Conservation (phyloP, 1,140 invertebrate species). For the Andrena cerasifolii region DNA sequence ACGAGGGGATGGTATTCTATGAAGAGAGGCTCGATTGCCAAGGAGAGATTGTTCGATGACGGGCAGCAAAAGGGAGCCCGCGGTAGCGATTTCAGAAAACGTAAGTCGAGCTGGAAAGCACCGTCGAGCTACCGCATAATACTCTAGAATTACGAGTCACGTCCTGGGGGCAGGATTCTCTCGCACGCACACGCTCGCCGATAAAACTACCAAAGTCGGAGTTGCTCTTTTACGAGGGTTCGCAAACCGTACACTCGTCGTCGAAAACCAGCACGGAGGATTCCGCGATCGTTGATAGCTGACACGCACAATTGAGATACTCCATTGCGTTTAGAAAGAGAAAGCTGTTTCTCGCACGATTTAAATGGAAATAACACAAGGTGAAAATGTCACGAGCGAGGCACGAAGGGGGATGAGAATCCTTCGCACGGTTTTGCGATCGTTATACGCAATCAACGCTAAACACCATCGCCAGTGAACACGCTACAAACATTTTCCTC, state of each 20-base stretch:
- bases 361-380: slow-evolving; percentile 23
- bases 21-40: neutral
- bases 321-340: neutral
- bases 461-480: slow-evolving; percentile 44
- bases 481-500: slow-evolving; percentile 46
- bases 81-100: slow-evolving; percentile 29
- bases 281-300: no score
- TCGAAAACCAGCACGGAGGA: no score
- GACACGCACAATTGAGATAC: no score
- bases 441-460: slow-evolving; percentile 54
- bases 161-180: slow-evolving; percentile 65
- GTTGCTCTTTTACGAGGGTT: no score
- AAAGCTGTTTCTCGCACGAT: slow-evolving; percentile 4
- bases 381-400: slow-evolving; percentile 18
- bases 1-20: neutral
- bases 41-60: no score
- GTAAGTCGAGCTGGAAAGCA: slow-evolving; percentile 40
- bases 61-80: neutral
- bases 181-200: slow-evolving; percentile 48
- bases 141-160: slow-evolving; percentile 71
- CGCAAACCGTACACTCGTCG: no score
- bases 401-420: slow-evolving; percentile 36
- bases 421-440: slow-evolving; percentile 68
- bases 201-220: no score
- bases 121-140: slow-evolving; percentile 67